These are phyloP conservation scores for Bradypus variegatus DNA, from an alignment of 2,797 vertebrate species.

Conservation along the genomic window DNA sequence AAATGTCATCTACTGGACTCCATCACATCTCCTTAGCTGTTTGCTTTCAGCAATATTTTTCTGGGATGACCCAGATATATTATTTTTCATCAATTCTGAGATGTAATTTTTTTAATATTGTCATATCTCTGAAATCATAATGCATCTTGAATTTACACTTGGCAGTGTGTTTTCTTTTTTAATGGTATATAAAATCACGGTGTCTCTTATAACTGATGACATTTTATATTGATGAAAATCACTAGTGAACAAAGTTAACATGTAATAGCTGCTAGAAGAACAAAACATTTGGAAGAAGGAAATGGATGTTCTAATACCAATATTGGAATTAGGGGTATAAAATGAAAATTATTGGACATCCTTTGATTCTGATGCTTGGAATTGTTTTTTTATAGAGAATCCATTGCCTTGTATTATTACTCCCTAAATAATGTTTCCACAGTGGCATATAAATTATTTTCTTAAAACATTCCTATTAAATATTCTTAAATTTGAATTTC, in stretches of 20 bases:
- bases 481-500: neutral
- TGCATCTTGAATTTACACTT: neutral
- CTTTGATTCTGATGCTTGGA: neutral
- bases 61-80: neutral
- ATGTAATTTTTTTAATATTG: neutral
- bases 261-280: neutral
- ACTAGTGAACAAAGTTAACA: neutral
- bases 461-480: slow-evolving; percentile 1
- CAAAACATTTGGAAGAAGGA: neutral
- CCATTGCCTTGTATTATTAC: neutral
- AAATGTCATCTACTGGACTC: neutral
- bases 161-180: neutral
- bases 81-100: neutral
- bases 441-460: neutral
- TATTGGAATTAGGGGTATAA: neutral
- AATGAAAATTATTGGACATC: neutral
- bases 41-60: neutral
- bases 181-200: neutral
- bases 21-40: neutral
- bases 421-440: neutral
- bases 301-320: neutral
- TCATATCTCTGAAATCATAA: neutral
- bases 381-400: neutral
- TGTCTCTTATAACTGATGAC: neutral
- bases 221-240: slow-evolving; percentile 18